Percentiles rank a stretch among this genome's conserved stretches.
phyloP scores from a whole-genome alignment of 2,113 vertebrate species.

The Philantomba maxwellii region DNA sequence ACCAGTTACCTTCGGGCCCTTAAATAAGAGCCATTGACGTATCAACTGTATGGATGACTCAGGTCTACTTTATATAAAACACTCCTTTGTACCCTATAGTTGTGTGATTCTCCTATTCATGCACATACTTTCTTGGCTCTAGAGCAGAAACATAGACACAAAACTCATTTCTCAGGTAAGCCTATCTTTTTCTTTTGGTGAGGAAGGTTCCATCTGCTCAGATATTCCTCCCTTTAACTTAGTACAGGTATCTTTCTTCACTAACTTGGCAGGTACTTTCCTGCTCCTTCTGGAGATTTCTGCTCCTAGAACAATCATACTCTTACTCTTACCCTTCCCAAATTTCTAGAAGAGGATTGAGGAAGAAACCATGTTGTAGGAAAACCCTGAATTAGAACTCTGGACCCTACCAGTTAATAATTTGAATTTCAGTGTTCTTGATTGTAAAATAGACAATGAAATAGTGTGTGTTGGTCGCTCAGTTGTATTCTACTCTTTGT shows the following conservation, averaged over 20 bases:
- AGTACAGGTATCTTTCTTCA: not conserved
- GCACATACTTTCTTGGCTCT: not conserved
- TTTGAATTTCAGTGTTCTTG: not conserved
- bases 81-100: not conserved
- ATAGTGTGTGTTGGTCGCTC: not conserved
- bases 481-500: not conserved
- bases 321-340: not conserved
- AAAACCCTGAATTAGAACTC: not conserved
- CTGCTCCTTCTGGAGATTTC: not conserved
- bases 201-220: not conserved
- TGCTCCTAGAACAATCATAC: not conserved
- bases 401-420: not conserved
- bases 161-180: not conserved
- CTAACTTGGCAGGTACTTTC: not conserved
- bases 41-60: not conserved
- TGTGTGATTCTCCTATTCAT: not conserved
- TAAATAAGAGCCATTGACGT: not conserved
- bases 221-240: not conserved
- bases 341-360: not conserved
- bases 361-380: accelerated
- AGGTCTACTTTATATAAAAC: not conserved
- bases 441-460: not conserved
- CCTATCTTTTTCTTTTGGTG: not conserved
- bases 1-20: not conserved
- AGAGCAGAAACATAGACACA: not conserved